Percentiles rank a stretch among this genome's conserved stretches.
Evolutionary conservation across 2,113 vertebrate species (phyloP).

Genomic region (Mesembrinibis cayennensis): DNA sequence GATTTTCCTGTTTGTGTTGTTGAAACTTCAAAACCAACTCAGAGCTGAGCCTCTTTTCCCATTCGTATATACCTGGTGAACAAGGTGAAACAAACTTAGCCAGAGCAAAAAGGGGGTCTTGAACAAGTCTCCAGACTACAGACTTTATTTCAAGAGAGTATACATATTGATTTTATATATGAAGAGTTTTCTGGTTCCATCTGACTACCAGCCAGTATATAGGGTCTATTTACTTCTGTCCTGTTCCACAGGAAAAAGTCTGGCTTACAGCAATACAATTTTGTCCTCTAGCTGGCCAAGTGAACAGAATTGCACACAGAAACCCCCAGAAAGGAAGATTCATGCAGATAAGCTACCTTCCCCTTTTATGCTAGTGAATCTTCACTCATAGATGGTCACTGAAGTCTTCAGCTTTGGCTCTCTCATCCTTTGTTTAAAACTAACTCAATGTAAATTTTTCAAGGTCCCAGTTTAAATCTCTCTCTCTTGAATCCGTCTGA

Average conservation of each 20-base stretch:
- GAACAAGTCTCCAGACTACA: not conserved
- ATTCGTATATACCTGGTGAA: not conserved
- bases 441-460: not conserved
- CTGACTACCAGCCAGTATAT: not conserved
- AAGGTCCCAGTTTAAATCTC: not conserved
- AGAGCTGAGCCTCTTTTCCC: not conserved
- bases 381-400: not conserved
- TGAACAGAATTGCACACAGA: not conserved
- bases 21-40: not conserved
- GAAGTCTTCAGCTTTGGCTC: not conserved
- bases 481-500: not conserved
- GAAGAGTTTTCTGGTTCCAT: not conserved
- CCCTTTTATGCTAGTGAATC: not conserved
- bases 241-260: not conserved
- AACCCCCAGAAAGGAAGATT: not conserved
- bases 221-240: not conserved
- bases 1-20: conserved; percentile 4
- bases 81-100: not conserved
- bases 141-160: not conserved
- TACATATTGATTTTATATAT: not conserved
- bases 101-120: not conserved
- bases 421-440: not conserved
- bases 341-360: not conserved
- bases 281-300: not conserved
- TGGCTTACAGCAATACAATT: not conserved